phyloP scores from a whole-genome alignment of 2,888 invertebrate species.

The Nymphalis urticae region DNA sequence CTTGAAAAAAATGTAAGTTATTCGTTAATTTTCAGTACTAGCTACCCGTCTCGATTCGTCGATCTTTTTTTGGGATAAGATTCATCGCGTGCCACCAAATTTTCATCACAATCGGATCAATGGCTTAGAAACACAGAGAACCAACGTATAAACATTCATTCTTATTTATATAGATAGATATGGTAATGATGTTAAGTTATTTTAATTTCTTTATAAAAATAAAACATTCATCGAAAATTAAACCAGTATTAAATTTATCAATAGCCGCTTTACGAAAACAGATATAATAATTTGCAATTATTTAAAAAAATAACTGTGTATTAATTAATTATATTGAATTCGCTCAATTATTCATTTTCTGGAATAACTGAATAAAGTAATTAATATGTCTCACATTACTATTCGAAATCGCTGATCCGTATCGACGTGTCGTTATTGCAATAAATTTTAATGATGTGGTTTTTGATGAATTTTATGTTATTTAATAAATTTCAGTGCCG shows the following conservation, averaged over 20 bases:
- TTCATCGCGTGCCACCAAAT: too few relatives aligned
- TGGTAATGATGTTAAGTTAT: too few relatives aligned
- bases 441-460: conserved; percentile 16
- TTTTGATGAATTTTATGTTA: conserved; percentile 4
- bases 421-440: conserved; percentile 21
- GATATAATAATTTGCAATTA: conserved; percentile 5
- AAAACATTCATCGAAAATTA: too few relatives aligned
- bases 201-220: too few relatives aligned
- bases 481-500: neutral
- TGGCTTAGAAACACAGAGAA: too few relatives aligned
- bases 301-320: neutral
- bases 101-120: too few relatives aligned
- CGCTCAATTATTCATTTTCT: conserved; percentile 9
- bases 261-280: neutral
- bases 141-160: too few relatives aligned
- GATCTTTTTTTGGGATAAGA: too few relatives aligned
- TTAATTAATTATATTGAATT: neutral
- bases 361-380: conserved; percentile 15
- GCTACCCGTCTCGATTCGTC: too few relatives aligned
- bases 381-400: conserved; percentile 25
- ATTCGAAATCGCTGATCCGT: conserved; percentile 15
- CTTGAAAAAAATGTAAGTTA: too few relatives aligned
- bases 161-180: too few relatives aligned
- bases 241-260: neutral
- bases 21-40: too few relatives aligned